Conservation (phyloP, 1,140 invertebrate genomes). For the Pseudobourletiella spinata region DNA sequence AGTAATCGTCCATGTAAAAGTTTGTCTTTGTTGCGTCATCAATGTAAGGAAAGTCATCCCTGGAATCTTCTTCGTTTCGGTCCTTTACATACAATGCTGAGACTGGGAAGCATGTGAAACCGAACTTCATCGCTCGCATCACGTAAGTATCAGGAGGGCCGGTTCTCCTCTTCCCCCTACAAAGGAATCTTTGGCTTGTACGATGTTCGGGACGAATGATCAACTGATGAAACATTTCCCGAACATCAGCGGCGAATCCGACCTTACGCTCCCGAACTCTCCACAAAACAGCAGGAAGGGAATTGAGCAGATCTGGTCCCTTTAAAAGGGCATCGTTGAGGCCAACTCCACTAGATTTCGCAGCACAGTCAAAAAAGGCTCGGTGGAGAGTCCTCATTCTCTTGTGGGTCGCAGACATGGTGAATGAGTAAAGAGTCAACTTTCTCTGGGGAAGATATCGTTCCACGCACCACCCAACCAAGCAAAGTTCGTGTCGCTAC, state of each 20-base stretch:
- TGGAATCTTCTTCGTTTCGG: not conserved
- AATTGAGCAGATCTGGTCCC: slow-evolving; percentile 10
- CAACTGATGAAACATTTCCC: not conserved
- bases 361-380: slow-evolving; percentile 1
- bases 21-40: not conserved
- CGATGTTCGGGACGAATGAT: not conserved
- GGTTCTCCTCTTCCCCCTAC: slow-evolving; percentile 10
- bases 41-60: slow-evolving; percentile 5
- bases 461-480: too few relatives aligned
- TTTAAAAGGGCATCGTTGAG: slow-evolving; percentile 7
- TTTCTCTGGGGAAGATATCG: too few relatives aligned
- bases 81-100: slow-evolving; percentile 3
- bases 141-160: not conserved
- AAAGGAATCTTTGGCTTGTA: slow-evolving; percentile 13
- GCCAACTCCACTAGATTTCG: not conserved
- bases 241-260: slow-evolving; percentile 9
- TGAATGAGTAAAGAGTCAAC: too few relatives aligned
- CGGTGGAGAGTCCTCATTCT: too few relatives aligned
- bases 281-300: not conserved
- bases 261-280: slow-evolving; percentile 10
- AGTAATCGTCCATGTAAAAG: slow-evolving; percentile 26
- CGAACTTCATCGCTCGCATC: slow-evolving; percentile 17
- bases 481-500: too few relatives aligned
- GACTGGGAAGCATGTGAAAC: slow-evolving; percentile 15
- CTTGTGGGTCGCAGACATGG: too few relatives aligned